A percentile compares a stretch with the other conserved stretches of the same genome.
phyloP scores from a whole-genome alignment of 2,113 vertebrate species.

The Gobius niger region DNA sequence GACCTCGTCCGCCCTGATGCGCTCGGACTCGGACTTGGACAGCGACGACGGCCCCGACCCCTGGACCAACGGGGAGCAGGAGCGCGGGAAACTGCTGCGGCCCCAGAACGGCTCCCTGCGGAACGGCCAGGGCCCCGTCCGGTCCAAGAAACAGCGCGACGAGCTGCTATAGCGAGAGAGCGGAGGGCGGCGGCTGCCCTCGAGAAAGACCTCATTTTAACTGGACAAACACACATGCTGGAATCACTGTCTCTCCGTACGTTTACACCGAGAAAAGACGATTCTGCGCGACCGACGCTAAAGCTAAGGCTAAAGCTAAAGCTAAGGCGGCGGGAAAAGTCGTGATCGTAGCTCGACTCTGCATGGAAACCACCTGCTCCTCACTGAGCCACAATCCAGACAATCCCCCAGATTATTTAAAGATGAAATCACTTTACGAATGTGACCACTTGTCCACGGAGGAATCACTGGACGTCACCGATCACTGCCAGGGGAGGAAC shows the following conservation, averaged over 20 bases:
- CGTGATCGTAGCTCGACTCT: slow-evolving; percentile 1
- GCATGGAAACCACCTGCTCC: slow-evolving; percentile 36
- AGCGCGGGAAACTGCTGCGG: slow-evolving; percentile 88
- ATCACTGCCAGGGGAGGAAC: slow-evolving; percentile 60
- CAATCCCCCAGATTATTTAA: slow-evolving; percentile 35
- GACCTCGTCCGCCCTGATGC: slow-evolving; percentile 92
- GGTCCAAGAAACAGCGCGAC: slow-evolving; percentile 82
- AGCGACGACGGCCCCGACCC: slow-evolving; percentile 90
- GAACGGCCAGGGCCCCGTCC: slow-evolving; percentile 85
- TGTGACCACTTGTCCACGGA: slow-evolving; percentile 35
- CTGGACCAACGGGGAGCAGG: slow-evolving; percentile 84
- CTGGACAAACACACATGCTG: slow-evolving; percentile 30
- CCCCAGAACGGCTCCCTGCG: slow-evolving; percentile 91
- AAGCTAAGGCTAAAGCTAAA: too few species aligned
- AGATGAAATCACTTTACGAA: slow-evolving; percentile 45
- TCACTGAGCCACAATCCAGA: slow-evolving; percentile 60
- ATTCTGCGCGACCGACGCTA: not conserved
- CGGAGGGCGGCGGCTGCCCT: slow-evolving; percentile 30
- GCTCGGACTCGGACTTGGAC: slow-evolving; percentile 94
- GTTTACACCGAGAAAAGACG: not conserved
- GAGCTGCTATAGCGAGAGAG: slow-evolving; percentile 74
- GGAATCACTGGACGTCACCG: slow-evolving; percentile 20
- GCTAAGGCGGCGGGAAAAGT: not conserved
- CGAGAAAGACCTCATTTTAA: not conserved
- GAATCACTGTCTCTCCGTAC: slow-evolving; percentile 33